These are phyloP conservation scores for Zaprionus tsacasi DNA, from an alignment of 1,140 invertebrate species.

Conservation along the genomic window DNA sequence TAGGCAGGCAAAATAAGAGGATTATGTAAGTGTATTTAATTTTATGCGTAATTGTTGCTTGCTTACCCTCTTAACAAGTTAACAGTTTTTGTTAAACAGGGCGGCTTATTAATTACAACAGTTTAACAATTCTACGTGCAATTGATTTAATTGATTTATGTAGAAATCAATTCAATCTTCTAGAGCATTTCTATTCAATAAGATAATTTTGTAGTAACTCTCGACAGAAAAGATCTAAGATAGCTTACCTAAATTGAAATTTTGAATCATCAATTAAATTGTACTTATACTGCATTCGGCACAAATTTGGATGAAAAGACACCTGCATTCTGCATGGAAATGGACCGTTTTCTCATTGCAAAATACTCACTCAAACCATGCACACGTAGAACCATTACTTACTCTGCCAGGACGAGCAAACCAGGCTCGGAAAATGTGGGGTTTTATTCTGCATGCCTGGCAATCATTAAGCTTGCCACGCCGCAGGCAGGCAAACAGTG, in stretches of 20 bases:
- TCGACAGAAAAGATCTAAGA: no score
- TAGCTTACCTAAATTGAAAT: no score
- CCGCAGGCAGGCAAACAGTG: conserved; percentile 29
- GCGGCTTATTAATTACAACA: not conserved
- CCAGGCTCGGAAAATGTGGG: conserved; percentile 16
- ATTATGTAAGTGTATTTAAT: conserved; percentile 8
- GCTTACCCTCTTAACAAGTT: not conserved
- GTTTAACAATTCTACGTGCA: not conserved
- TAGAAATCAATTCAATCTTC: not conserved
- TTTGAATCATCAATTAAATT: not conserved
- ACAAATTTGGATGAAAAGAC: no score
- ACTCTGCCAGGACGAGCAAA: not conserved
- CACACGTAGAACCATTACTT: not conserved
- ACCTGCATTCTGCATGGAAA: not conserved
- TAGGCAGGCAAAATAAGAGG: conserved; percentile 24
- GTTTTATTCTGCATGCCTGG: conserved; percentile 21
- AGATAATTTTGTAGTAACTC: no score
- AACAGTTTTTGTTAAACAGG: not conserved
- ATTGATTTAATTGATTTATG: not conserved
- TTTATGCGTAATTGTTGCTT: not conserved
- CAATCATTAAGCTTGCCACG: conserved; percentile 41
- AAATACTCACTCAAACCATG: not conserved
- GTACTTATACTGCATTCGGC: no score
- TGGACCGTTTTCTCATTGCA: not conserved
- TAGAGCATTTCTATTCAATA: no score